Conservation (phyloP, 2,113 vertebrate genomes). For the Sinocyclocheilus grahami region DNA sequence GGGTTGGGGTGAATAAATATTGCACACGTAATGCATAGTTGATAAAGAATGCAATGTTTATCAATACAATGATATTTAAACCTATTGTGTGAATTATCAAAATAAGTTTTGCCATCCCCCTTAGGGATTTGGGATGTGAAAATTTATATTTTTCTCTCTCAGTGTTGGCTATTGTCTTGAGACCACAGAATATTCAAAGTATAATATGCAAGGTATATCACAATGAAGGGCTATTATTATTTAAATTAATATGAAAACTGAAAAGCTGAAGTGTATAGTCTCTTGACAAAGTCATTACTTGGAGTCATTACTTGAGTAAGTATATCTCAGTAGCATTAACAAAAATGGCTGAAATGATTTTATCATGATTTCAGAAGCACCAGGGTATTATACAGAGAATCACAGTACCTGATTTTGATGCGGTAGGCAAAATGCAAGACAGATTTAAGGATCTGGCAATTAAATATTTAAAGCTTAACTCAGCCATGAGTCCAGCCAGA, state of each 20-base stretch:
- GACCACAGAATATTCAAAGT: not conserved
- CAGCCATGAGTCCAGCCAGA: not conserved
- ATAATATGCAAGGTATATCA: not conserved
- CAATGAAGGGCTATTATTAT: not conserved
- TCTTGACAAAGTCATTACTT: not conserved
- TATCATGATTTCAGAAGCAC: not conserved
- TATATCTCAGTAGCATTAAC: not conserved
- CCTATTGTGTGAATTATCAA: not conserved
- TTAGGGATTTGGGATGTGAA: not conserved
- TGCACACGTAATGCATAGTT: not conserved
- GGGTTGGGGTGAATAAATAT: not conserved
- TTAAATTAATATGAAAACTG: not conserved
- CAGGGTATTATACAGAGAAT: not conserved
- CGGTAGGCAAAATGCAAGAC: not conserved
- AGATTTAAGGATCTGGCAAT: not conserved
- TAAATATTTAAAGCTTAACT: constrained; percentile 9
- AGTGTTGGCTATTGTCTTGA: not conserved
- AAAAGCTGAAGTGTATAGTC: not conserved
- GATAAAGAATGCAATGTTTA: not conserved
- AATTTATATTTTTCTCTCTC: not conserved
- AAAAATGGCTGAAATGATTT: not conserved
- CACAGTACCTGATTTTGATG: not conserved
- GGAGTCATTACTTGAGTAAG: not conserved
- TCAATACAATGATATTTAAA: not conserved
- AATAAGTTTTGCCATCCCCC: not conserved